Evolutionary conservation across 2,797 vertebrate genomes (phyloP), one percentile per base, ranked within the genome.

Genomic region (Sus cebifrons): DNA sequence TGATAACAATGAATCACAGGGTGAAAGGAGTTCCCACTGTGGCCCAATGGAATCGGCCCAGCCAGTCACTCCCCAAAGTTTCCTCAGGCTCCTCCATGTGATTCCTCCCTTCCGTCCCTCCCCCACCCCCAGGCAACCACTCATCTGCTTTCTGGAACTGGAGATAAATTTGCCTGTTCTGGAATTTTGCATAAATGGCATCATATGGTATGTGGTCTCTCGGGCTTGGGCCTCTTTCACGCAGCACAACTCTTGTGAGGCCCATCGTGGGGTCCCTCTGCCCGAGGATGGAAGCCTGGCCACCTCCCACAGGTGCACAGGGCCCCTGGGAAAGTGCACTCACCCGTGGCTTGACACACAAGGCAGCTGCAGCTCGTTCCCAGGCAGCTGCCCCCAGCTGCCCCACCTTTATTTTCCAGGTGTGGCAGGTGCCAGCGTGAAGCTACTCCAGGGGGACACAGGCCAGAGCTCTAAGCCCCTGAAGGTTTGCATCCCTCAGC

Each of bases 131-230:
- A 44, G 86, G 74, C 56, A 86, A 40, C 36, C 0, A 16, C 29
- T 9, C 12, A 40, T 32, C 60, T 81, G n/a, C 81, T 84, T 52
- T 89, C 68, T 56, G 21, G 40, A 11, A 21, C 10, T 58, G 18
- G 29, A 15, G 14, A 15, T 56, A 40, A 23, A 52, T 79, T 40
- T 64, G 13, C 15, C 29, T 67, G 81, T 84, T 73, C 65, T 60
- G 58, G 58, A 79, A 29, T 79, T 96, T 79, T 86, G 62, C 56
- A 70, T 62, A 89, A 49, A 62, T 64, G 36, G 79, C 56, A 79
- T 82, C 7, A 65, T 21, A 83, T 9, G 20, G 29, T 36, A 23
- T 13, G 25, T 18, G 9, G 18, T 91, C 52, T 89, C 44, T 87
- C 6, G 44, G 44, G 20, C 12, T 71, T 17, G 20, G 56, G n/a